Conservation (phyloP, 92 coral and sea anemone species). For the Zoanthus sociatus region DNA sequence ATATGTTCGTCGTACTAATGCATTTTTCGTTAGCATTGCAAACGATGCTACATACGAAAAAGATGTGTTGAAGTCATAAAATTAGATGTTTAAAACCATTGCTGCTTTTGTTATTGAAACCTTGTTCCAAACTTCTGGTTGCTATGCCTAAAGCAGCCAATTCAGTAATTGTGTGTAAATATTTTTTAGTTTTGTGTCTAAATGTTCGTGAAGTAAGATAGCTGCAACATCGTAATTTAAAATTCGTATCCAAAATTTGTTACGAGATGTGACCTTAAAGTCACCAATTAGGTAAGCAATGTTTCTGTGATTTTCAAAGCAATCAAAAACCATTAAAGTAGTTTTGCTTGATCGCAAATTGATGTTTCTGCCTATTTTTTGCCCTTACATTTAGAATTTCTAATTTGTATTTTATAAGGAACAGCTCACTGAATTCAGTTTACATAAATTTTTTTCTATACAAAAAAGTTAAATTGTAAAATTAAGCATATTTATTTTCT, state of each 20-base stretch:
- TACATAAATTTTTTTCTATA: background rate
- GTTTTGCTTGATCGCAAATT: conserved; percentile 1
- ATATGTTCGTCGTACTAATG: too few species aligned
- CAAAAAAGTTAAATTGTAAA: background rate
- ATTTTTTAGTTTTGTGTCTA: background rate
- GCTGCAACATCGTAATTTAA: background rate
- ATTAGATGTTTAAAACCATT: too few species aligned
- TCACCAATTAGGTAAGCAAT: background rate
- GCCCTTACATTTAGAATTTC: background rate
- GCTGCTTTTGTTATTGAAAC: too few species aligned
- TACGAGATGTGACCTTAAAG: background rate
- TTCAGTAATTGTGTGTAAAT: too few species aligned
- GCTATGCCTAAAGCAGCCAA: too few species aligned
- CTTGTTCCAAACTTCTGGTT: too few species aligned
- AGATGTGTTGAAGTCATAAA: too few species aligned
- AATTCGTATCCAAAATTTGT: background rate
- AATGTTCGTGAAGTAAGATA: background rate
- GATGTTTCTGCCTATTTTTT: background rate
- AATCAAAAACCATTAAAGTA: background rate
- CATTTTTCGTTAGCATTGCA: too few species aligned
- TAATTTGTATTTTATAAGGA: background rate
- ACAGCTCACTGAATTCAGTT: background rate
- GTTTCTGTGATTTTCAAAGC: background rate
- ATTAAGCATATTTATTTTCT: too few species aligned
- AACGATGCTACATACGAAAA: too few species aligned